phyloP scores from a whole-genome alignment of 1,140 invertebrate species.

The Asobara japonica region DNA sequence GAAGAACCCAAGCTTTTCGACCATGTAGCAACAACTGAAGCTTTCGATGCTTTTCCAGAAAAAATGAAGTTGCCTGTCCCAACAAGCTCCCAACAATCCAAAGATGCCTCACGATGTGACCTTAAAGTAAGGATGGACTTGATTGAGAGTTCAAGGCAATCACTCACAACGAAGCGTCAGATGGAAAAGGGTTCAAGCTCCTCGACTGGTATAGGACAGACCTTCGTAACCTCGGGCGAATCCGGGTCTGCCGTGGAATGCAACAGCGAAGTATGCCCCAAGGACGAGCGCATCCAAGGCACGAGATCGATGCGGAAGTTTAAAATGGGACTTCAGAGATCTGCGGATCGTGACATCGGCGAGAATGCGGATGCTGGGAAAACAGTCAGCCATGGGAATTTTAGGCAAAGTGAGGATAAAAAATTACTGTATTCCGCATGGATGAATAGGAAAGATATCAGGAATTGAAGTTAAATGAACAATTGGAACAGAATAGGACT shows the following conservation, averaged over 20 bases:
- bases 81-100: too few relatives aligned
- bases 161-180: not conserved
- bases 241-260: not conserved
- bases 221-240: not conserved
- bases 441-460: conserved; percentile 41
- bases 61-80: too few relatives aligned
- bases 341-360: not conserved
- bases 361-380: not conserved
- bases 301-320: conserved; percentile 15
- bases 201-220: too few relatives aligned
- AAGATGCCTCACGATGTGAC: too few relatives aligned
- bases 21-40: too few relatives aligned
- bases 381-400: not conserved
- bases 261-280: not conserved
- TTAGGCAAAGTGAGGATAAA: conserved; percentile 39
- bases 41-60: too few relatives aligned
- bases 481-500: not conserved
- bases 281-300: not conserved
- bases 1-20: too few relatives aligned
- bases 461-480: too few relatives aligned
- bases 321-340: conserved; percentile 1
- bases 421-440: conserved; percentile 43
- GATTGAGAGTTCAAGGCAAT: too few relatives aligned
- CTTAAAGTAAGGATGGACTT: too few relatives aligned
- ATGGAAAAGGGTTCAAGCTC: not conserved